Conservation (phyloP, 2,113 vertebrate genomes). For the Rhizomys pruinosus region DNA sequence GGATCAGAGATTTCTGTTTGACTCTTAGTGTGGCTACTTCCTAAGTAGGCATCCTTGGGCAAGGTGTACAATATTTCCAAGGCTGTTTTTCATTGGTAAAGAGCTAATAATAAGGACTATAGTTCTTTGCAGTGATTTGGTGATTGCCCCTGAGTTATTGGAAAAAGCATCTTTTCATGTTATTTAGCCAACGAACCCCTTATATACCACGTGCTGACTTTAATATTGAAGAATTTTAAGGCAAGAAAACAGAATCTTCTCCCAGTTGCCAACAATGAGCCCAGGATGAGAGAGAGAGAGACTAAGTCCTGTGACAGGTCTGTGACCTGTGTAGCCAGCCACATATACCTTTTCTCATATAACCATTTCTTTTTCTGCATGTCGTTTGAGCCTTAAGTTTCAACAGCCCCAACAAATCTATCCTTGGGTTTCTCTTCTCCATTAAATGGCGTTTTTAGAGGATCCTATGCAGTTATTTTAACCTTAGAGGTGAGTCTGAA, state of each 20-base stretch:
- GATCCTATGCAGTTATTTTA: background rate
- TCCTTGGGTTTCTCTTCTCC: background rate
- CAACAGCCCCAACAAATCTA: background rate
- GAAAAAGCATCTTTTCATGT: background rate
- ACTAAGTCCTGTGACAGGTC: too few relatives aligned
- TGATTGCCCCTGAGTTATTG: background rate
- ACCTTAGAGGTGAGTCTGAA: background rate
- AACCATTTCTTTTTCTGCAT: background rate
- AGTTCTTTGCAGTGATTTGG: background rate
- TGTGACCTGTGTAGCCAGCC: too few relatives aligned
- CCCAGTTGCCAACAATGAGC: background rate
- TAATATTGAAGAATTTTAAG: background rate
- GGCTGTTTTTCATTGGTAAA: background rate
- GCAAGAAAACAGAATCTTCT: background rate
- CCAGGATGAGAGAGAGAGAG: background rate
- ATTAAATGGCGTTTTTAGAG: rapidly evolving
- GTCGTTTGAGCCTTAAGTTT: background rate
- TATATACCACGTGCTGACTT: background rate
- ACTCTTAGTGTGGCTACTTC: background rate
- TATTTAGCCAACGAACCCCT: background rate
- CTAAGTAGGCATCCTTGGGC: background rate
- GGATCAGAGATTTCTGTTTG: background rate
- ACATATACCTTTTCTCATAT: background rate
- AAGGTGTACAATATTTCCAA: background rate
- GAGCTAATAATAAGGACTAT: too few relatives aligned